Evolutionary conservation across 2,888 invertebrate genomes (phyloP).

Genomic region (Agrotis exclamationis): DNA sequence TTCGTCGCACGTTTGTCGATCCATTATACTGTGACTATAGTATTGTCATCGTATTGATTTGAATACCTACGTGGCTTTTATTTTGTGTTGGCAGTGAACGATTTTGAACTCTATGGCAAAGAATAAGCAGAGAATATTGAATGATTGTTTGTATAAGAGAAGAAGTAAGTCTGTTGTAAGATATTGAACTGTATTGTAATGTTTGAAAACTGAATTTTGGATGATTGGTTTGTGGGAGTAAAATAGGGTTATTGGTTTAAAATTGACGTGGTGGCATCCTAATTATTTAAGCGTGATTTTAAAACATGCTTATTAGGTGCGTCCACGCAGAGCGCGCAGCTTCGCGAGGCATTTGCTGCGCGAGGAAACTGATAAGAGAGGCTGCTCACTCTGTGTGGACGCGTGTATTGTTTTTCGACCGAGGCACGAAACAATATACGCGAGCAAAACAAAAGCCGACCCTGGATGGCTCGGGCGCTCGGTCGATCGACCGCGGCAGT

Average conservation of each 20-base stretch:
- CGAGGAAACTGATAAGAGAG: too few relatives aligned
- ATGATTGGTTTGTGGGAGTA: not conserved
- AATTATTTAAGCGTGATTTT: slow-evolving; percentile 10
- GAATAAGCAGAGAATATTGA: too few relatives aligned
- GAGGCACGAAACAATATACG: too few relatives aligned
- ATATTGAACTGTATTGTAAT: not conserved
- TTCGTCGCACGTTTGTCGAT: slow-evolving; percentile 73
- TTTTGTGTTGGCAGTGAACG: not conserved
- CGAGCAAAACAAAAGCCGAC: too few relatives aligned
- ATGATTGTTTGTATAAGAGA: too few relatives aligned
- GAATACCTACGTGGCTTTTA: slow-evolving; percentile 55
- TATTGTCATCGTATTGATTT: slow-evolving; percentile 75
- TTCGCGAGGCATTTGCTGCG: too few relatives aligned
- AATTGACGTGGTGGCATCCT: slow-evolving; percentile 14
- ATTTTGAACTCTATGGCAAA: slow-evolving; percentile 34
- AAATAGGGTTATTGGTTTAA: slow-evolving; percentile 10
- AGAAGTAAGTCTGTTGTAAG: too few relatives aligned
- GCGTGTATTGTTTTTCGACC: too few relatives aligned
- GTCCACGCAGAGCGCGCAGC: too few relatives aligned
- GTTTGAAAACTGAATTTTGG: not conserved
- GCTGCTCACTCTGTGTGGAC: too few relatives aligned
- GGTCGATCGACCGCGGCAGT: too few relatives aligned
- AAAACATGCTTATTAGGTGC: not conserved
- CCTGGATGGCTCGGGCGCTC: too few relatives aligned
- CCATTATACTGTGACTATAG: slow-evolving; percentile 66